Base-by-base conservation (phyloP, 30 jellyfish, hydroid and myxozoan genomes). In the Nemopilema nomurai region DNA sequence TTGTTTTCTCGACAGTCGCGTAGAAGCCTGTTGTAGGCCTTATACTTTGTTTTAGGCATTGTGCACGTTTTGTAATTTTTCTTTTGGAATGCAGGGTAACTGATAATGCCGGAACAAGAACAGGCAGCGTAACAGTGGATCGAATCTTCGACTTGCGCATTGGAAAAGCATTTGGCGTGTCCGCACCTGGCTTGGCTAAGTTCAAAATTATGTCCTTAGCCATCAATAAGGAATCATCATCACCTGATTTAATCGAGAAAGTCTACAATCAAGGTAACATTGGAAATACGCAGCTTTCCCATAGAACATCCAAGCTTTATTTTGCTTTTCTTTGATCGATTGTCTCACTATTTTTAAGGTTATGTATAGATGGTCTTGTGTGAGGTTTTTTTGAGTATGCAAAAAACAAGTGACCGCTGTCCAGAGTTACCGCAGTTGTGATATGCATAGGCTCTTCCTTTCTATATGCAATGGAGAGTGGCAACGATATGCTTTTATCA, bases 171-270 rank as follows among this genome's bases (percentile, higher is more conserved):
- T 80, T 92, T 0, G 24, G 84, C 20, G 16, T 22, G 70, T 51
- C 67, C 16, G 70, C 69, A 23, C 81, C 78, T 18, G 75, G 32
- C n/a, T 71, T 64, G 27, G 82, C 90, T 4, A 62, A 69, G 49
- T 69, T 91, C 87, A 70, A 78, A 19, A 76, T 93, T 89, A 75
- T 82, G 90, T 93, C 98, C 13, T 51, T 93, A 62, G 98, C 97
- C 0, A 51, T 93, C 63, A 83, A 92, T 90, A 67, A 88, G 49
- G 84, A 84, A 49, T 49, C 79, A 8, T 82, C 88, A 30, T 23
- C 89, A 23, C 57, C 90, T 1, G 74, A 76, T 49, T 94, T 82
- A 77, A 79, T 93, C 62, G 29, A 69, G 8, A 71, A 75, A 16
- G 82, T 92, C 62, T 87, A 86, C 51, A 22, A 27, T 4, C 71